Evolutionary conservation across 1,140 invertebrate species (phyloP).

Genomic region (Anastrepha ludens): DNA sequence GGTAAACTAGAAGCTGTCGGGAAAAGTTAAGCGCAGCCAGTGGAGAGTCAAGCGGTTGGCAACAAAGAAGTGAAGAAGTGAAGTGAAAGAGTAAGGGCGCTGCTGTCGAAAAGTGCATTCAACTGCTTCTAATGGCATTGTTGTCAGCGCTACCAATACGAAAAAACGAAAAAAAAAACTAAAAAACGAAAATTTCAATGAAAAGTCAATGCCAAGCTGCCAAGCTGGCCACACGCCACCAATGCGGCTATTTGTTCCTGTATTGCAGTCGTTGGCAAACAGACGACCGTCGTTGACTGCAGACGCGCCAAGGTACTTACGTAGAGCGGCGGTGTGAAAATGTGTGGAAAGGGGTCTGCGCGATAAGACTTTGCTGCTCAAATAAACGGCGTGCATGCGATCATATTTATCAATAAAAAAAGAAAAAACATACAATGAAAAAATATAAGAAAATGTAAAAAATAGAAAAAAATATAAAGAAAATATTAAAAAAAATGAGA

Average conservation of each 20-base stretch:
- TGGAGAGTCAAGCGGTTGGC: no score
- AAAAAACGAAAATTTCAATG: not conserved
- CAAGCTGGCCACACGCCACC: conserved; percentile 15
- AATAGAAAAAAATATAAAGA: no score
- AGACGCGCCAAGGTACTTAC: not conserved
- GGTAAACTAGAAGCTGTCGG: conserved; percentile 38
- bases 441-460: no score
- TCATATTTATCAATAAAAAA: no score
- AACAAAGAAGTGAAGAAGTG: not conserved
- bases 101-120: conserved; percentile 39
- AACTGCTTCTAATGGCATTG: conserved; percentile 48
- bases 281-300: not conserved
- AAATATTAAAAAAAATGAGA: no score
- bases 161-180: not conserved
- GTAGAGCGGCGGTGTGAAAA: not conserved
- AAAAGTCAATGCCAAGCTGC: conserved; percentile 39
- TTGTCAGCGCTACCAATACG: not conserved
- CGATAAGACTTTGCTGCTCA: not conserved
- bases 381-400: no score
- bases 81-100: not conserved
- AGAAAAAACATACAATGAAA: no score
- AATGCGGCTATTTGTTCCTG: conserved; percentile 40
- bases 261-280: conserved; percentile 34
- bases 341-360: not conserved
- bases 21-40: not conserved